Evolutionary conservation across 2,888 invertebrate genomes (phyloP).

Genomic region (Celastrina argiolus): DNA sequence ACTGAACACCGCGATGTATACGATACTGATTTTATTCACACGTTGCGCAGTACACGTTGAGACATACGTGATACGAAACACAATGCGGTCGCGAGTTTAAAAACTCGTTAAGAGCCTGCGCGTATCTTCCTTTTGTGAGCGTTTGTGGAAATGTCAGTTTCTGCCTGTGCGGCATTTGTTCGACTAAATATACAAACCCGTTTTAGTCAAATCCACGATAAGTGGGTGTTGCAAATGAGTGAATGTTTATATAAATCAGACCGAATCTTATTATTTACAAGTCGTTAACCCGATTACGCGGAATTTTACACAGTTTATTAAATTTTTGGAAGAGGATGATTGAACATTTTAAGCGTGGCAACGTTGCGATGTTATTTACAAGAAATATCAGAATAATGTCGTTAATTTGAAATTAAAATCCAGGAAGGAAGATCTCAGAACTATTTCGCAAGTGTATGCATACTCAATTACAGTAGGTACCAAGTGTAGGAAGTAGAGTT

Average conservation of each 20-base stretch:
- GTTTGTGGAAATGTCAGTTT: conserved; percentile 39
- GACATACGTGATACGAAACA: conserved; percentile 65
- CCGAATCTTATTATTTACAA: conserved; percentile 1
- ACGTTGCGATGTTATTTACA: not conserved
- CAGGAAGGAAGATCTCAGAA: not conserved
- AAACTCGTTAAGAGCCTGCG: conserved; percentile 46
- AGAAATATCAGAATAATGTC: not conserved
- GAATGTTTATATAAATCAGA: conserved; percentile 19
- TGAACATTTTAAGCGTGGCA: not conserved
- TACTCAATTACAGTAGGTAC: no score
- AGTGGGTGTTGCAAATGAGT: conserved; percentile 16
- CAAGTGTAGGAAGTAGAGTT: not conserved
- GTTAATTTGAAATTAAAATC: not conserved
- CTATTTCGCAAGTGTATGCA: no score
- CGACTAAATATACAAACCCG: conserved; percentile 28
- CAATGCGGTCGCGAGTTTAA: conserved; percentile 56
- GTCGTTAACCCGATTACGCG: conserved; percentile 18
- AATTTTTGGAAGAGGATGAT: not conserved
- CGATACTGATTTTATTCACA: conserved; percentile 66
- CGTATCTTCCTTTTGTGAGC: conserved; percentile 34
- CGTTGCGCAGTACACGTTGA: conserved; percentile 57
- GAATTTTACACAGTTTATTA: not conserved
- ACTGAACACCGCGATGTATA: conserved; percentile 56
- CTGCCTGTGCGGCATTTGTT: conserved; percentile 28
- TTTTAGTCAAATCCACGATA: conserved; percentile 21